phyloP scores from a whole-genome alignment of 2,797 vertebrate genomes.

The Agapornis canus region DNA sequence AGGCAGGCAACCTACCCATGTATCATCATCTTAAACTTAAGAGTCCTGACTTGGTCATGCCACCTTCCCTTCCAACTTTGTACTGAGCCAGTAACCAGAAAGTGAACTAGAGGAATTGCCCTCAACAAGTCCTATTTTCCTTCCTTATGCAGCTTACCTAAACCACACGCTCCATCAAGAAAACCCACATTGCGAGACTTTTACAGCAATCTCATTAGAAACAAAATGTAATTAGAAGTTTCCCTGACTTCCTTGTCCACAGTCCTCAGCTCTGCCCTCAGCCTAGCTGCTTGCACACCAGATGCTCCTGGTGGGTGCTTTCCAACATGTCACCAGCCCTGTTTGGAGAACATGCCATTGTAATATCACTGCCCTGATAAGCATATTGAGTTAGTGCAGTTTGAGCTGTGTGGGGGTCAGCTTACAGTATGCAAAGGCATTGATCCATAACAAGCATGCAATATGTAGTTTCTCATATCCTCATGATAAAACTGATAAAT shows the following conservation, averaged over 20 bases:
- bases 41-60: background rate
- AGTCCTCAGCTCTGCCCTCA: background rate
- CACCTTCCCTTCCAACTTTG: background rate
- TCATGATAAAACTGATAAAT: background rate
- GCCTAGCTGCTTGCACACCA: background rate
- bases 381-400: background rate
- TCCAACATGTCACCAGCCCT: background rate
- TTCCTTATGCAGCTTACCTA: background rate
- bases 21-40: background rate
- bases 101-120: background rate
- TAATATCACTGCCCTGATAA: background rate
- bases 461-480: background rate
- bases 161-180: background rate
- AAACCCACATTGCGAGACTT: background rate
- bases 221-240: background rate
- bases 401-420: background rate
- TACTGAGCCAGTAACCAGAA: background rate
- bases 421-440: background rate
- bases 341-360: background rate
- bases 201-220: background rate
- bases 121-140: background rate
- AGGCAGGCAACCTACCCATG: background rate
- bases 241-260: background rate
- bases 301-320: background rate
- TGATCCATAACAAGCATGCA: background rate